Evolutionary conservation across 2,797 vertebrate genomes (phyloP), one percentile per base, ranked within the genome.

Genomic region (Apogon talboti): DNA sequence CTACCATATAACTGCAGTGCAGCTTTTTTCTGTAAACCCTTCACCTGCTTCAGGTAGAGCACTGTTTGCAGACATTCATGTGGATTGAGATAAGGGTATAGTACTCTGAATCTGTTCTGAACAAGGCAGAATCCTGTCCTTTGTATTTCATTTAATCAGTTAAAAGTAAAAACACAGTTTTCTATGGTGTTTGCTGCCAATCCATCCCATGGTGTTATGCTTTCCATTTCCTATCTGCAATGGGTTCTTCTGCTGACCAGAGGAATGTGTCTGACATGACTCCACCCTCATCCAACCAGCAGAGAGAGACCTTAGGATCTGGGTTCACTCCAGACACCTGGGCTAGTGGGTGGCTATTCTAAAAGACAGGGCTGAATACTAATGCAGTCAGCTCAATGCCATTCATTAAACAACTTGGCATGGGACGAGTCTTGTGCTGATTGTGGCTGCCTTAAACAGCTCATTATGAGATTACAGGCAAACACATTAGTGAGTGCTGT

Each of bases 291-390:
- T 82, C 65, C 74, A 61, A 60, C 50, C 53, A 75, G 68, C 76
- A 75, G 52, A 80, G 52, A 80, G 76, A 85, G 76, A 45, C 72
- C 62, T 37, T 65, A 65, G 60, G 53, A 66, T 83, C 65, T 30
- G 42, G 60, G 69, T 33, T 80, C 61, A 71, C 55, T 70, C 59
- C 76, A 79, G 82, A 72, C 91, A 92, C 90, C 91, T 92, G 90
- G 86, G 43, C 53, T 59, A 13, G 67, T 53, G 71, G 60, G 70
- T 51, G 84, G 65, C 65, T 62, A 1, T 67, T 75, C 7, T 11
- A 58, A 53, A 33, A 30, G 55, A 52, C 57, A 4, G 68, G 50
- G 21, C 30, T 40, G 90, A 90, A 91, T 91, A 86, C 87, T 87
- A 89, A 91, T 86, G 78, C 60, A 18, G 45, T 59, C 61, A 1